These are phyloP conservation scores for Podiceps cristatus DNA, from an alignment of 2,113 vertebrate genomes.

Conservation along the genomic window DNA sequence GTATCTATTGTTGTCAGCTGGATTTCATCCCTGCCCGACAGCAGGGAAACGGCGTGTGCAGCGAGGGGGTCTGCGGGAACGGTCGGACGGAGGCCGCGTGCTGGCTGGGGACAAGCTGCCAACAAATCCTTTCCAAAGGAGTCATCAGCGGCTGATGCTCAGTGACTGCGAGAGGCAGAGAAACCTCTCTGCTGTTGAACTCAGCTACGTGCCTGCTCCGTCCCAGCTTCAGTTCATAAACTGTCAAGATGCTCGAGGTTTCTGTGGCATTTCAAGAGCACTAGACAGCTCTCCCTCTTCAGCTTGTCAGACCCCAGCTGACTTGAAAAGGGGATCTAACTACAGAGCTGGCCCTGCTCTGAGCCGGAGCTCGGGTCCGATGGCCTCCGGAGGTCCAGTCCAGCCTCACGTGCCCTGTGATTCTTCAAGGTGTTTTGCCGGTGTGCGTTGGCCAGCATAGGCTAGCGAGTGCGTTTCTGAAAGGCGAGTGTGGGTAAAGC, in stretches of 20 bases:
- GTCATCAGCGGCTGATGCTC: neutral
- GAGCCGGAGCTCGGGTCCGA: rapidly evolving
- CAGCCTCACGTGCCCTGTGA: neutral
- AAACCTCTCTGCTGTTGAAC: neutral
- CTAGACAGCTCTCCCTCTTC: neutral
- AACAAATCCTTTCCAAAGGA: conserved; percentile 28
- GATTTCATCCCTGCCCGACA: neutral
- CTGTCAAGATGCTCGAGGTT: rapidly evolving
- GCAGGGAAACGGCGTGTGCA: neutral
- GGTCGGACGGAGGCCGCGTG: neutral
- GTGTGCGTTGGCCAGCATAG: rapidly evolving
- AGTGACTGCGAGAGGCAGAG: neutral
- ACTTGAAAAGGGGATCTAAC: neutral
- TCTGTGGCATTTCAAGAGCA: neutral
- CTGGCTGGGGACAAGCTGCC: neutral
- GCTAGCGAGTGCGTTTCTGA: rapidly evolving
- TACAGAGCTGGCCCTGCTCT: neutral
- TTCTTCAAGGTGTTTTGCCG: neutral
- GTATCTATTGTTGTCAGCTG: neutral
- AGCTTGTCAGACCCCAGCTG: neutral
- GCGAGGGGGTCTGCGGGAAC: neutral
- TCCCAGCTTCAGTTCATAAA: neutral
- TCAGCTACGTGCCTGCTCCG: neutral
- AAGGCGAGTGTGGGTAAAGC: neutral
- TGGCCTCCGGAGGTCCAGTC: neutral